These are phyloP conservation scores for Tryphoninae sp. DNA, from an alignment of 2,888 invertebrate species.

Conservation along the genomic window DNA sequence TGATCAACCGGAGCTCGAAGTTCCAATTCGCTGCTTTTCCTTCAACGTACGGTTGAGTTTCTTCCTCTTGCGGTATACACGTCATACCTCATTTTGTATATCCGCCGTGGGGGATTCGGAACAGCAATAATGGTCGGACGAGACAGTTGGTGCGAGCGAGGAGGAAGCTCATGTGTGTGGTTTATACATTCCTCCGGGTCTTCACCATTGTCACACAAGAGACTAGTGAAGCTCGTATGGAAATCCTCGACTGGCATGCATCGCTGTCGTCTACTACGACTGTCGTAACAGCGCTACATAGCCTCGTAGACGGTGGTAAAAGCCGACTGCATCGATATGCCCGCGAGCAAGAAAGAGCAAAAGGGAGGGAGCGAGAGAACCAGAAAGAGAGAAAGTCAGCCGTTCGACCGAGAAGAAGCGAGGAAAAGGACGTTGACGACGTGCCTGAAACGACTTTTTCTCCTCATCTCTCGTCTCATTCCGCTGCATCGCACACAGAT, in stretches of 20 bases:
- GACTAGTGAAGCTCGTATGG: slow-evolving; percentile 13
- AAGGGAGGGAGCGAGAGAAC: slow-evolving; percentile 7
- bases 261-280: neutral
- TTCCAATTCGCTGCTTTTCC: slow-evolving; percentile 8
- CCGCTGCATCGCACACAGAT: slow-evolving; percentile 11
- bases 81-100: slow-evolving; percentile 49
- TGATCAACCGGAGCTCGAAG: neutral
- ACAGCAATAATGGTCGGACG: slow-evolving; percentile 38
- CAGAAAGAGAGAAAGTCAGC: slow-evolving; percentile 1
- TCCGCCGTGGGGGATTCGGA: slow-evolving; percentile 41
- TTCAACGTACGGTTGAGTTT: slow-evolving; percentile 12
- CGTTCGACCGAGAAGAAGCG: slow-evolving; percentile 30
- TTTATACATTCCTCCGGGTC: slow-evolving; percentile 30
- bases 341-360: slow-evolving; percentile 34
- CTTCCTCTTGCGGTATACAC: slow-evolving; percentile 24
- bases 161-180: slow-evolving; percentile 16
- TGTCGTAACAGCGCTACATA: neutral
- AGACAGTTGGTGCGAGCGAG: slow-evolving; percentile 18
- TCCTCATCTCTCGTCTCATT: slow-evolving; percentile 36
- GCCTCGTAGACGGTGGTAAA: slow-evolving; percentile 32
- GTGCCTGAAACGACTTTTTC: slow-evolving; percentile 48
- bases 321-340: slow-evolving; percentile 57
- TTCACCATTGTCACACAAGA: slow-evolving; percentile 46
- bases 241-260: slow-evolving; percentile 12
- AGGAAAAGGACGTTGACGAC: slow-evolving; percentile 52